Conservation (phyloP, 2,888 invertebrate genomes). For the Drosophila imparisetae region DNA sequence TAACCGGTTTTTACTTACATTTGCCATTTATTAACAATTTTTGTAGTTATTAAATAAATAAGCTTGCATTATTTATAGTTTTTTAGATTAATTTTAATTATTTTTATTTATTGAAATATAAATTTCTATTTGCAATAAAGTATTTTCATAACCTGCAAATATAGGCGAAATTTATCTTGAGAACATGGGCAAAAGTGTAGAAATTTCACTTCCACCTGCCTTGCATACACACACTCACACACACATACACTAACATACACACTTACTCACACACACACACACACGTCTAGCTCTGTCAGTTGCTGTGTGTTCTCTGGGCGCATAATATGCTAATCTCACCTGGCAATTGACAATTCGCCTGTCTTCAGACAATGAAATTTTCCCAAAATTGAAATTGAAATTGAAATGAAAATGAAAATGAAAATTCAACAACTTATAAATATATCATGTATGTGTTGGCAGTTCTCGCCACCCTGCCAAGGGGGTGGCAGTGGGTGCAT, state of each 20-base stretch:
- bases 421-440: conserved; percentile 77
- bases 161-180: conserved; percentile 6
- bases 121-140: neutral
- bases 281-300: conserved; percentile 18
- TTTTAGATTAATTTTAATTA: neutral
- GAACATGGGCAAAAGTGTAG: conserved; percentile 7
- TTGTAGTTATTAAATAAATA: neutral
- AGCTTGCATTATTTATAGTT: rapidly evolving
- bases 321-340: conserved; percentile 73
- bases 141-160: neutral
- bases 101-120: neutral
- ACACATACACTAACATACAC: neutral
- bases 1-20: neutral
- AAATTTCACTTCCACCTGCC: neutral
- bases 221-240: too few species aligned
- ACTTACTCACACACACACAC: neutral
- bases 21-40: neutral
- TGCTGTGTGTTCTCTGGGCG: conserved; percentile 32
- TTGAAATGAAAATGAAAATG: conserved; percentile 68
- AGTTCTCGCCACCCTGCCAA: conserved; percentile 47
- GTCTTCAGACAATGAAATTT: conserved; percentile 76
- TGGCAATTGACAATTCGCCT: conserved; percentile 65
- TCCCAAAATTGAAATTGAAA: conserved; percentile 57
- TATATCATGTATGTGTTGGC: conserved; percentile 54
- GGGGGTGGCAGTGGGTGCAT: conserved; percentile 11